Evolutionary conservation across 2,888 invertebrate species (phyloP).

Genomic region (Polia nebulosa): DNA sequence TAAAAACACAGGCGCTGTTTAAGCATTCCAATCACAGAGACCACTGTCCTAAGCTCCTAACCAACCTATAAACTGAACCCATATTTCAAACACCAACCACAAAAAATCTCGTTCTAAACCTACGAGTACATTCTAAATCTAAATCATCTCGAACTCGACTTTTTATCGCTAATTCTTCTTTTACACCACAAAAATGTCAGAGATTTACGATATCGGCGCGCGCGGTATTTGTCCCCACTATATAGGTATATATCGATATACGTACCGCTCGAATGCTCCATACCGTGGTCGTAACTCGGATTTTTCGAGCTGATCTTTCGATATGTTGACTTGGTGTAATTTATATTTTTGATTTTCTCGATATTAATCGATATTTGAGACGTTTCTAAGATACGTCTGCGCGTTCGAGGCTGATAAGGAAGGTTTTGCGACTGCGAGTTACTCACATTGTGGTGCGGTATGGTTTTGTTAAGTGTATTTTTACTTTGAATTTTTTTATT

Average conservation of each 20-base stretch:
- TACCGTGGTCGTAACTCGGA: constrained; percentile 69
- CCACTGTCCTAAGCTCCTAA: background rate
- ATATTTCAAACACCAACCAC: constrained; percentile 28
- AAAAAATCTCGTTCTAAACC: constrained; percentile 22
- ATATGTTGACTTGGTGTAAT: constrained; percentile 75
- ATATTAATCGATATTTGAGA: constrained; percentile 82
- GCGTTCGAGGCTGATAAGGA: constrained; percentile 45
- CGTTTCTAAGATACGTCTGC: constrained; percentile 71
- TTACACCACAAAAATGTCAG: constrained; percentile 78
- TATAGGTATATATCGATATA: constrained; percentile 50
- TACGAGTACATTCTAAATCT: no score
- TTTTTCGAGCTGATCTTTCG: constrained; percentile 79
- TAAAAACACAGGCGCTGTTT: background rate
- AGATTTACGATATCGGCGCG: constrained; percentile 79
- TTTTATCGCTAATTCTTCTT: constrained; percentile 75
- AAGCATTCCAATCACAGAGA: constrained; percentile 7
- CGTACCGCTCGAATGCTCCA: constrained; percentile 68
- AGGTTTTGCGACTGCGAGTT: constrained; percentile 44
- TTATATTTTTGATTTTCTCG: constrained; percentile 78
- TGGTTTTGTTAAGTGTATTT: constrained; percentile 15
- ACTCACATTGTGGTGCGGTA: constrained; percentile 47
- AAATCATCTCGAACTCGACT: constrained; percentile 60
- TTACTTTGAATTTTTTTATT: background rate
- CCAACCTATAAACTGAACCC: constrained; percentile 16
- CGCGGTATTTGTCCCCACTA: constrained; percentile 67